These are phyloP conservation scores for Lycocorax pyrrhopterus DNA, from an alignment of 2,113 vertebrate genomes.

Conservation along the genomic window DNA sequence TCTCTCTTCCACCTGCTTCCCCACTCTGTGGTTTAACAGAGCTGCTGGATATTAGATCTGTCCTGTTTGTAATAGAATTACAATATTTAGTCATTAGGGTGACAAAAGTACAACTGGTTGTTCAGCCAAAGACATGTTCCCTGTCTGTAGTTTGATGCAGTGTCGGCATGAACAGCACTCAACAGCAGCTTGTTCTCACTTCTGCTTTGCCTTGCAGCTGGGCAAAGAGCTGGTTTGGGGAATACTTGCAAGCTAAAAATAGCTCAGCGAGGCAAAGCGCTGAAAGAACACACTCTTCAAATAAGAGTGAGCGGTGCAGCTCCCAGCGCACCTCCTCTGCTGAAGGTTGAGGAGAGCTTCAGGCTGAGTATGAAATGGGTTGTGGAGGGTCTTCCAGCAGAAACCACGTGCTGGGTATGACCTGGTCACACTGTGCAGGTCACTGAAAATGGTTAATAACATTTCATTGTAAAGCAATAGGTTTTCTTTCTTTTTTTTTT, in stretches of 20 bases:
- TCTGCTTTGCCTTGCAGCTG: constrained; percentile 22
- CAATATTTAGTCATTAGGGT: neutral
- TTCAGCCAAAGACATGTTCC: neutral
- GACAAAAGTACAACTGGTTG: neutral
- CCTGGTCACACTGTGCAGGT: neutral
- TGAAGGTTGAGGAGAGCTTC: neutral
- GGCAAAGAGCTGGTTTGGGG: constrained; percentile 9
- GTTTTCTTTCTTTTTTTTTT: fast-evolving
- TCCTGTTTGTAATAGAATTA: neutral
- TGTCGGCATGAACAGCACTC: neutral
- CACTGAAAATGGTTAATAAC: neutral
- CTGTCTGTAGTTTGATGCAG: neutral
- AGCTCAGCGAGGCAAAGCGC: neutral
- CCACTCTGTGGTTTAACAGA: neutral
- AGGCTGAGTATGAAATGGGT: neutral
- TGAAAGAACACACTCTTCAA: constrained; percentile 5
- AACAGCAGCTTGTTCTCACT: neutral
- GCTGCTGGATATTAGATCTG: neutral
- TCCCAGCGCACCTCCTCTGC: neutral
- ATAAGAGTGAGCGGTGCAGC: neutral
- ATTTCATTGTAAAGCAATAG: neutral
- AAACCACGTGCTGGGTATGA: neutral
- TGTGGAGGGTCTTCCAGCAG: neutral
- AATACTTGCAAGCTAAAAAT: constrained; percentile 41
- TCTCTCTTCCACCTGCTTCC: neutral